Evolutionary conservation across 2,113 vertebrate genomes (phyloP).

Genomic region (Limanda limanda): DNA sequence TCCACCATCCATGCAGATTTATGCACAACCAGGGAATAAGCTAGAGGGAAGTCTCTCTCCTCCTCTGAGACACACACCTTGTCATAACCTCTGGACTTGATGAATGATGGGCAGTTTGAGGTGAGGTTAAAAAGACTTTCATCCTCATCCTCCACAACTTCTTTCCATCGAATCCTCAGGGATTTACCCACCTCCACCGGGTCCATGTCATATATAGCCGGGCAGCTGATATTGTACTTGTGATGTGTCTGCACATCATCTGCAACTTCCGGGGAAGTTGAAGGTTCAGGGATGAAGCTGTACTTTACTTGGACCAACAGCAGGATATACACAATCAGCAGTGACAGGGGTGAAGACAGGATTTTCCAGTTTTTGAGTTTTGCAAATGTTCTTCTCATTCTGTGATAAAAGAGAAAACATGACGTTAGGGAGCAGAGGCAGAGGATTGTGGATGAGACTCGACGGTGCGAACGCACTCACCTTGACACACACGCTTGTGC

Average conservation of each 20-base stretch:
- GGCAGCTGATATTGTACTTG: conserved; percentile 86
- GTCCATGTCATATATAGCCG: conserved; percentile 87
- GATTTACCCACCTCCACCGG: conserved; percentile 91
- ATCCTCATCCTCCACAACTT: conserved; percentile 85
- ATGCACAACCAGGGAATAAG: conserved; percentile 73
- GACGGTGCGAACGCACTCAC: neutral
- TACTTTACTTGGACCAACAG: conserved; percentile 53
- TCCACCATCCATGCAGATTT: conserved; percentile 71
- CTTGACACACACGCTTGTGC: neutral
- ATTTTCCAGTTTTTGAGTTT: conserved; percentile 69
- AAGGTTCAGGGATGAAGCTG: conserved; percentile 69
- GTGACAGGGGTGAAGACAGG: conserved; percentile 29
- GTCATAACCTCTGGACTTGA: conserved; percentile 50
- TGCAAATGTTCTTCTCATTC: conserved; percentile 83
- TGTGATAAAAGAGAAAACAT: conserved; percentile 61
- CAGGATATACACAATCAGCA: conserved; percentile 53
- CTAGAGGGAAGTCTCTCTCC: conserved; percentile 63
- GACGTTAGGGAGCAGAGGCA: neutral
- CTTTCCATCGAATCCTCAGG: conserved; percentile 85
- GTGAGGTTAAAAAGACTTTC: conserved; percentile 83
- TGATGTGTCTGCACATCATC: conserved; percentile 65
- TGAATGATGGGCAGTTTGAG: conserved; percentile 76
- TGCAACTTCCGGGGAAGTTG: conserved; percentile 59
- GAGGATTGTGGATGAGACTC: too few species aligned
- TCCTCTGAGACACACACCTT: conserved; percentile 29